Conservation (phyloP, 2,888 invertebrate genomes). For the Thera britannica region DNA sequence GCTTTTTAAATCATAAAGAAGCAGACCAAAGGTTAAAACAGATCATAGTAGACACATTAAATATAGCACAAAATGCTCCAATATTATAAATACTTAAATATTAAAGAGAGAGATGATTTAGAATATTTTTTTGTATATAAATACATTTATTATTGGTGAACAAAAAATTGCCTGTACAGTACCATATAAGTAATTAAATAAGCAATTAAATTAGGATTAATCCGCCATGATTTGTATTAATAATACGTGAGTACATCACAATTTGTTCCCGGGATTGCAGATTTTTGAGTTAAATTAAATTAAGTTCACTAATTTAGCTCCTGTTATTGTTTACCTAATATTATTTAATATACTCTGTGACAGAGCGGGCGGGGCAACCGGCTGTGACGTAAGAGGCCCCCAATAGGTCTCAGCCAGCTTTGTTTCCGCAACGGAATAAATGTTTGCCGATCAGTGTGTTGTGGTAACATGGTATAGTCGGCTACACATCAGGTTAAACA, state of each 20-base stretch:
- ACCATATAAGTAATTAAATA: slow-evolving; percentile 60
- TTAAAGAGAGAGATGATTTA: slow-evolving; percentile 50
- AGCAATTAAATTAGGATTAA: slow-evolving; percentile 65
- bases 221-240: slow-evolving; percentile 72
- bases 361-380: background rate
- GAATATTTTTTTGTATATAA: slow-evolving; percentile 69
- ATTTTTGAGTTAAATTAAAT: slow-evolving; percentile 29
- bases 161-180: slow-evolving; percentile 74
- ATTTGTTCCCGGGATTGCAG: slow-evolving; percentile 62
- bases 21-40: slow-evolving; percentile 26
- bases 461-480: background rate
- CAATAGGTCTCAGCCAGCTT: background rate
- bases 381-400: background rate
- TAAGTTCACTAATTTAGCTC: background rate
- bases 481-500: too few relatives aligned
- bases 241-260: slow-evolving; percentile 68
- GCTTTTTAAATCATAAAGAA: slow-evolving; percentile 18
- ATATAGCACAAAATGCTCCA: slow-evolving; percentile 30
- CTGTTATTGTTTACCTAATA: too few relatives aligned
- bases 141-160: slow-evolving; percentile 62
- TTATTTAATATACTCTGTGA: background rate
- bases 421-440: background rate
- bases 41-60: slow-evolving; percentile 10
- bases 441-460: background rate
- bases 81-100: slow-evolving; percentile 34